Conservation (phyloP, 2,888 invertebrate species). For the Scelioninae gen. 1 region DNA sequence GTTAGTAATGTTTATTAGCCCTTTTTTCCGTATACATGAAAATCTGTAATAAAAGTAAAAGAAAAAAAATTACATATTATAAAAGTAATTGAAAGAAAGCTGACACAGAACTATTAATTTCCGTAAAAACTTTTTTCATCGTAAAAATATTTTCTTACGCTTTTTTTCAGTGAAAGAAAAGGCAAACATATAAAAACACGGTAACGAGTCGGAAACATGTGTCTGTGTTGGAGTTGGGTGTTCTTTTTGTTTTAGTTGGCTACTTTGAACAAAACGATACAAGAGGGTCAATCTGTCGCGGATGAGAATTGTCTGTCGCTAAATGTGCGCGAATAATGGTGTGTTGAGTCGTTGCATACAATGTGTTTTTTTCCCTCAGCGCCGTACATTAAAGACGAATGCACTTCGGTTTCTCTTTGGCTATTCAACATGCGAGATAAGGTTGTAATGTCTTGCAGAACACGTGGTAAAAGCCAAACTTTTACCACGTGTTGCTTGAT, state of each 20-base stretch:
- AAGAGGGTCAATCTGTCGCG: conserved; percentile 53
- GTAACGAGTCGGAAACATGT: not conserved
- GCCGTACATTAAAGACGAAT: conserved; percentile 50
- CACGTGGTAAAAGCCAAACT: conserved; percentile 47
- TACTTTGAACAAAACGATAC: conserved; percentile 39
- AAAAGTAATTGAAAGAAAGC: not conserved
- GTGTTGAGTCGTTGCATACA: conserved; percentile 31
- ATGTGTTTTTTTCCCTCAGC: conserved; percentile 39
- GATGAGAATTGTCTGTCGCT: conserved; percentile 46
- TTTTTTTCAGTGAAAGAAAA: conserved; percentile 8
- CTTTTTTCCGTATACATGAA: too few species aligned
- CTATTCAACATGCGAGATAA: conserved; percentile 43
- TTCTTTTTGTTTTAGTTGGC: conserved; percentile 30
- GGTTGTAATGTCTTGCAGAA: conserved; percentile 35
- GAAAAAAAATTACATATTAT: conserved; percentile 2
- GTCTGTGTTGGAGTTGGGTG: conserved; percentile 9
- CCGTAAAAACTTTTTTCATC: conserved; percentile 11
- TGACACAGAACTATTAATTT: conserved; percentile 11
- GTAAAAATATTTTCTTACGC: conserved; percentile 9
- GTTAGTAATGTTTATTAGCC: too few species aligned
- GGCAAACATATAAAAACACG: conserved; percentile 22
- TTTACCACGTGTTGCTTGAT: conserved; percentile 5
- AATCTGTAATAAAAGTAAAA: too few species aligned
- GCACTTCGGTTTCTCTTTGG: conserved; percentile 49
- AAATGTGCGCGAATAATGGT: conserved; percentile 54